Base-by-base conservation (phyloP, 1,140 invertebrate species). In the Hycleus cichorii region DNA sequence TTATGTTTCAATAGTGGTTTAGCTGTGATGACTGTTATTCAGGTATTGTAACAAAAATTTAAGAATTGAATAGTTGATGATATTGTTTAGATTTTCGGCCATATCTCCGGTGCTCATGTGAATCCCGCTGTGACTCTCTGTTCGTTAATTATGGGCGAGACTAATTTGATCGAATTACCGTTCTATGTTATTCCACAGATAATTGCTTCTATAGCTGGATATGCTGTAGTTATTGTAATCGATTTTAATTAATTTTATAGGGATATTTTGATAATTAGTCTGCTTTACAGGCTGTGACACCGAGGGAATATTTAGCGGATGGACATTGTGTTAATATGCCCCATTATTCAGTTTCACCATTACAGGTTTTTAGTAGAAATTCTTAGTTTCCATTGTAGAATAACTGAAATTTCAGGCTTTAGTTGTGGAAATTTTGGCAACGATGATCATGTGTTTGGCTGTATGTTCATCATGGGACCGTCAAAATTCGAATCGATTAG, bases 91-190 rank as follows among this genome's bases (percentile, higher is more conserved):
- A 78, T 78, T 42, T 81, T 87, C 57, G 84, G 80, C 0, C 85
- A 87, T 60, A 81, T 89, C 53, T 87, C 85, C 50, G 84, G 82
- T 40, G 83, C 84, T 10, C 82, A 86, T 56, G 78, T 93, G 62
- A 93, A 93, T 73, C 90, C 90, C 0, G 82, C 84, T 0, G 82
- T 92, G 1, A 87, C 88, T 1, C 60, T 83, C 1, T 81, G 83
- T 3, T 80, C 90, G 3, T 72, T 89, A 11, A 77, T 86, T 25
- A 74, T 85, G n/a, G 81, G 85, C 0, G 74, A 83, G 49, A 79
- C 82, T 32, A 80, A 83, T 4, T 61, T 90, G 6, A 73, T 78
- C 4, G 76, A 87, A 62, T 81, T 82, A 2, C 66, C 86, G 1
- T 71, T 87, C 10, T 93, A 93, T 69, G 70, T 88, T 3, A 64